These are phyloP conservation scores for Neria commutata DNA, from an alignment of 2,888 invertebrate genomes.

Conservation along the genomic window DNA sequence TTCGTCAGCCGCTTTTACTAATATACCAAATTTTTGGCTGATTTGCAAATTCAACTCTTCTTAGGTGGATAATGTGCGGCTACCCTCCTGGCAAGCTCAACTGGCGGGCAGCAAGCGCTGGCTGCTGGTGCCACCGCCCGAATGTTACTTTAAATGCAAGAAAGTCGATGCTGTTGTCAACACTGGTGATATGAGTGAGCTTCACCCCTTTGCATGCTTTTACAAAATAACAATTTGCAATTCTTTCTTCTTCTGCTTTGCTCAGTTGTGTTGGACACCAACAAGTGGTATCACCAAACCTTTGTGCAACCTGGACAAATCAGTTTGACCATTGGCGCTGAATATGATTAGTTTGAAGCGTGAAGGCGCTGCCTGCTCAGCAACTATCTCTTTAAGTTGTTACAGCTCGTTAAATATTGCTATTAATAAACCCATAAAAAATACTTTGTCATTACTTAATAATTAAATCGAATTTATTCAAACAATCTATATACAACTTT, in stretches of 20 bases:
- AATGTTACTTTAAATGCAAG: conserved; percentile 81
- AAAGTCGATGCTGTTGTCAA: conserved; percentile 69
- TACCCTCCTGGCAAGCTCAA: conserved; percentile 98
- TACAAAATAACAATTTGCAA: background rate
- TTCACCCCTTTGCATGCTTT: background rate
- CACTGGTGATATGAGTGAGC: conserved; percentile 87
- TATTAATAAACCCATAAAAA: no score
- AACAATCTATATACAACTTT: no score
- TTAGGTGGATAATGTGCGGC: conserved; percentile 90
- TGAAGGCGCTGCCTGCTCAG: no score
- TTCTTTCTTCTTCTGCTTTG: conserved; percentile 31
- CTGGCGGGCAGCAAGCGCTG: conserved; percentile 86
- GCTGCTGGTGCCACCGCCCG: conserved; percentile 90
- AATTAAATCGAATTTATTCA: no score
- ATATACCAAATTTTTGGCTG: background rate
- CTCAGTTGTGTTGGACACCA: conserved; percentile 91
- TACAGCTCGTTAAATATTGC: no score
- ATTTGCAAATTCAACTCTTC: conserved; percentile 11
- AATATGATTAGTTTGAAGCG: conserved; percentile 75
- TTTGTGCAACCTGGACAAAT: conserved; percentile 83
- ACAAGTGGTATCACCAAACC: conserved; percentile 95
- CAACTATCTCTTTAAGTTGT: no score
- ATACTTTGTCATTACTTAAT: no score
- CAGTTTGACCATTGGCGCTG: conserved; percentile 95
- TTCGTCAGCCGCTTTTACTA: background rate